A percentile compares a stretch with the other conserved stretches of the same genome.
Evolutionary conservation across 2,888 invertebrate species (phyloP).

Genomic region (Pheosia gnoma): DNA sequence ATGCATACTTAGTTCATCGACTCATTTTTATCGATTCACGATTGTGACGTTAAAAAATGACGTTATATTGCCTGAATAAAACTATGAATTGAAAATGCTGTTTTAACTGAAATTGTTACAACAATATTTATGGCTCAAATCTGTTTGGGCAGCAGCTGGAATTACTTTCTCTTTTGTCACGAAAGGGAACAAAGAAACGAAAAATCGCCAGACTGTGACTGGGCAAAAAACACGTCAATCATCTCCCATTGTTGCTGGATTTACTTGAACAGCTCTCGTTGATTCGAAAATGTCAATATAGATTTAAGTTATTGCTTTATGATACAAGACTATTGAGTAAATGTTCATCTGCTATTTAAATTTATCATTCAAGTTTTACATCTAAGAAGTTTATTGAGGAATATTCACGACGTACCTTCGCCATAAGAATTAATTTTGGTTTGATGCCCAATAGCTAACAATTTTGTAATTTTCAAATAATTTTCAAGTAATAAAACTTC

Average conservation of each 20-base stretch:
- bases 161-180: slow-evolving; percentile 60
- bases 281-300: slow-evolving; percentile 25
- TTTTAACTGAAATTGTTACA: slow-evolving; percentile 1
- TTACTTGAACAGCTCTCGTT: slow-evolving; percentile 36
- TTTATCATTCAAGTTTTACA: background rate
- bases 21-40: slow-evolving; percentile 39
- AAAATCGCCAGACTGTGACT: slow-evolving; percentile 52
- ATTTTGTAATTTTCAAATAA: background rate
- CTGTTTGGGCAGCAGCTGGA: slow-evolving; percentile 28
- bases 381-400: background rate
- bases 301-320: slow-evolving; percentile 25
- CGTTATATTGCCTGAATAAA: slow-evolving; percentile 1
- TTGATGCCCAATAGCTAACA: background rate
- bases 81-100: background rate
- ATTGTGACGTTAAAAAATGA: slow-evolving; percentile 13
- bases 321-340: slow-evolving; percentile 26
- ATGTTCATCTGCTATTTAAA: slow-evolving; percentile 36
- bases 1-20: slow-evolving; percentile 37
- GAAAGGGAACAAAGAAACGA: slow-evolving; percentile 49
- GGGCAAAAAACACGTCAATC: slow-evolving; percentile 56
- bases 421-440: slow-evolving; percentile 19
- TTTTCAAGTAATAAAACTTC: no score
- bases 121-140: slow-evolving; percentile 13
- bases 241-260: slow-evolving; percentile 47
- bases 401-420: background rate